These are phyloP conservation scores for Melanotaenia maccullochi DNA, from an alignment of 2,797 vertebrate species.

Conservation along the genomic window DNA sequence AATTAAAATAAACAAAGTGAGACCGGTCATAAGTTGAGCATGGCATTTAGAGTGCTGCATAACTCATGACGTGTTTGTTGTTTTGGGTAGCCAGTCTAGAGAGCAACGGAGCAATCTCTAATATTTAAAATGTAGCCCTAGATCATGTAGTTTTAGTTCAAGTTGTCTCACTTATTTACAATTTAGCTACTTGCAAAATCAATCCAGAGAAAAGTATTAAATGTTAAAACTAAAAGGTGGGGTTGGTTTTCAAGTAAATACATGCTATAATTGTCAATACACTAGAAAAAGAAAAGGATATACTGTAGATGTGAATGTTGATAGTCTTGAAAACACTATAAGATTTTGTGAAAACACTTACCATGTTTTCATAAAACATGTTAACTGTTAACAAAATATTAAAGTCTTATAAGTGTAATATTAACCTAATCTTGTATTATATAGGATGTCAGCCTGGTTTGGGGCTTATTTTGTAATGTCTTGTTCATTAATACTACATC, in stretches of 20 bases:
- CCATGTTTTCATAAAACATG: no score
- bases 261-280: neutral
- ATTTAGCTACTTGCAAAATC: neutral
- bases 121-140: neutral
- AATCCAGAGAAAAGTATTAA: neutral
- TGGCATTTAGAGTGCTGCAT: conserved; percentile 15
- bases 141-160: neutral
- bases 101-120: neutral
- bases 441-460: neutral
- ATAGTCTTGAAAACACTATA: no score
- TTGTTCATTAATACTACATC: neutral
- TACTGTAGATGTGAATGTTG: neutral
- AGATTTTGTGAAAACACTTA: neutral
- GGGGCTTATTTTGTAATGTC: neutral
- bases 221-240: neutral
- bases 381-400: neutral
- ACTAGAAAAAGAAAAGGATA: neutral
- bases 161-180: neutral
- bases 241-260: neutral
- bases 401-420: neutral
- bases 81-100: neutral
- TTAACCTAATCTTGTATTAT: neutral
- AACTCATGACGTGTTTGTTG: conserved; percentile 23
- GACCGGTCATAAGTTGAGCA: neutral
- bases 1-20: conserved; percentile 29